Conservation (phyloP, 1,140 invertebrate genomes). For the Drosophila burlai region DNA sequence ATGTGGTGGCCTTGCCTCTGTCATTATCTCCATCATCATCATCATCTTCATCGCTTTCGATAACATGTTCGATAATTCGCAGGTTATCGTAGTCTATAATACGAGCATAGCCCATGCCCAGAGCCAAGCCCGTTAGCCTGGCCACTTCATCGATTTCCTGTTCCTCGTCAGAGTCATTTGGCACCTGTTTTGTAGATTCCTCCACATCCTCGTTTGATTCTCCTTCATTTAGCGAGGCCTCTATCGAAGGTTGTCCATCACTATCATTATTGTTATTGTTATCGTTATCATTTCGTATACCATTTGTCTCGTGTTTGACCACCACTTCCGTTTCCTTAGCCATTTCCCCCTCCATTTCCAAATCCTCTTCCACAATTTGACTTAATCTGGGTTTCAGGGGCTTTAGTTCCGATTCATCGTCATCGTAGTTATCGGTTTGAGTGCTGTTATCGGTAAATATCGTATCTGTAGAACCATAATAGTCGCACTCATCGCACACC, state of each 20-base stretch:
- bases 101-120: constrained; percentile 71
- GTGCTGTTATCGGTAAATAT: constrained; percentile 75
- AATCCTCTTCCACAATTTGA: constrained; percentile 60
- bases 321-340: constrained; percentile 13
- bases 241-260: constrained; percentile 10
- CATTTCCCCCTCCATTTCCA: constrained; percentile 23
- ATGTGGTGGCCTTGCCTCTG: neutral
- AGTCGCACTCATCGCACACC: constrained; percentile 67
- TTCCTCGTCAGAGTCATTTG: constrained; percentile 18
- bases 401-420: constrained; percentile 29
- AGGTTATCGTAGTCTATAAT: constrained; percentile 81
- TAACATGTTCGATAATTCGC: constrained; percentile 80
- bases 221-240: neutral
- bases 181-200: neutral
- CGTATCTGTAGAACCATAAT: constrained; percentile 42
- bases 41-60: constrained; percentile 70
- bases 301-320: constrained; percentile 26
- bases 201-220: constrained; percentile 2
- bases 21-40: neutral
- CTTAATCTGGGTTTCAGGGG: constrained; percentile 37
- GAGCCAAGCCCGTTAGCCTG: constrained; percentile 43
- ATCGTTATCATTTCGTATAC: constrained; percentile 48
- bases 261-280: constrained; percentile 25
- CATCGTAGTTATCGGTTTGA: constrained; percentile 59
- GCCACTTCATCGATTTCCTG: constrained; percentile 50